phyloP scores from a whole-genome alignment of 2,888 invertebrate species.

The Brachynemurus nebulosus region DNA sequence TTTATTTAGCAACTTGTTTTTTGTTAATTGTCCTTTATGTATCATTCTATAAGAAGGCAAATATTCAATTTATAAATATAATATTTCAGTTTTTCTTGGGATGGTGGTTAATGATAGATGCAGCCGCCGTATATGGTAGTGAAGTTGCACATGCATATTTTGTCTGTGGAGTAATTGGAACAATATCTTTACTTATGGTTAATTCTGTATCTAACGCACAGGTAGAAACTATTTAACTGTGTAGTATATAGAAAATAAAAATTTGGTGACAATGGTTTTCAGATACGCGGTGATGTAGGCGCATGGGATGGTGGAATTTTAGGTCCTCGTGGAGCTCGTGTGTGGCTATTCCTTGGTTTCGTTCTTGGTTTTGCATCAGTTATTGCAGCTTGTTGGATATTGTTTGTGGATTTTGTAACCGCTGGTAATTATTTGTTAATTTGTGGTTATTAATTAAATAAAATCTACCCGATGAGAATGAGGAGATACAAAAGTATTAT shows the following conservation, averaged over 20 bases:
- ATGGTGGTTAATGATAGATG: constrained; percentile 98
- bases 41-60: background rate
- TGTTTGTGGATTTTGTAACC: constrained; percentile 75
- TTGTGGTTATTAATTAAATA: too few relatives aligned
- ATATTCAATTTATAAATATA: background rate
- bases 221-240: constrained; percentile 33
- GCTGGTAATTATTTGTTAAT: constrained; percentile 35
- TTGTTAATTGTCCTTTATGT: too few relatives aligned
- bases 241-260: background rate
- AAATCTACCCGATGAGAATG: background rate
- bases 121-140: constrained; percentile 61
- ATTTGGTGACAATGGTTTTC: constrained; percentile 19
- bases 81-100: constrained; percentile 76
- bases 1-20: too few relatives aligned
- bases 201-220: constrained; percentile 94
- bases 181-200: constrained; percentile 91
- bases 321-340: constrained; percentile 75
- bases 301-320: constrained; percentile 71
- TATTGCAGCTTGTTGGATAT: constrained; percentile 91
- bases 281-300: constrained; percentile 70
- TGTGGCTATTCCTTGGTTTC: constrained; percentile 95
- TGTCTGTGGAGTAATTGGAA: constrained; percentile 88
- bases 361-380: constrained; percentile 92
- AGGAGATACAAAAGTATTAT: too few relatives aligned
- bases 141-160: constrained; percentile 70